A percentile compares a stretch with the other conserved stretches of the same genome.
Evolutionary conservation across 2,888 invertebrate species (phyloP).

Genomic region (Hyposoter dolosus): DNA sequence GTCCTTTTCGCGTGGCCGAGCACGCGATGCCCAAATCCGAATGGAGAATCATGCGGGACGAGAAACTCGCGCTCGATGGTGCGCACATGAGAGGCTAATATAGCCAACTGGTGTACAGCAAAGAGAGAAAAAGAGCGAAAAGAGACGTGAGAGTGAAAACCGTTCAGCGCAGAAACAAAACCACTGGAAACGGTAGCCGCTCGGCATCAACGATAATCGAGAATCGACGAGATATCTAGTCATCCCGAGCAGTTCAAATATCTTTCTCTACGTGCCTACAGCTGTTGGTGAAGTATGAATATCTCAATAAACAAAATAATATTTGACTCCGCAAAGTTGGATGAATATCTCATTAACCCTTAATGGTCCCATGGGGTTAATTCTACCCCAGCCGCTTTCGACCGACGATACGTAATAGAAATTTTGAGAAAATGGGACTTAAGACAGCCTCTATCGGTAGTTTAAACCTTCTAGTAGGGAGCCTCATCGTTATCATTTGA

Average conservation of each 20-base stretch:
- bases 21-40: constrained; percentile 23
- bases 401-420: too few relatives aligned
- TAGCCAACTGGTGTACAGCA: constrained; percentile 11
- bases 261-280: neutral
- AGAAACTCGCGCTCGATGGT: constrained; percentile 7
- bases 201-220: constrained; percentile 59
- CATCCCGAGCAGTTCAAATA: neutral
- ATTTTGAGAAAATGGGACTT: too few relatives aligned
- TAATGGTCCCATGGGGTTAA: too few relatives aligned
- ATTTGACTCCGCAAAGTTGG: neutral
- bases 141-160: constrained; percentile 31
- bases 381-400: too few relatives aligned
- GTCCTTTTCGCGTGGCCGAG: neutral
- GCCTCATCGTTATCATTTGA: too few relatives aligned
- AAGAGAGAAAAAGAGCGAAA: constrained; percentile 11
- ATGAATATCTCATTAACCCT: neutral
- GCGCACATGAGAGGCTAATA: constrained; percentile 25
- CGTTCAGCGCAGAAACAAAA: constrained; percentile 66
- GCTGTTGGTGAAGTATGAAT: neutral
- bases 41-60: constrained; percentile 56
- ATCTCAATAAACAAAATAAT: neutral
- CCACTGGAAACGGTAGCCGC: constrained; percentile 16
- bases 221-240: constrained; percentile 40
- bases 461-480: too few relatives aligned
- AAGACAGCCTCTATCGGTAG: too few relatives aligned